Conservation (phyloP, 2,113 vertebrate genomes). For the Scomber japonicus region DNA sequence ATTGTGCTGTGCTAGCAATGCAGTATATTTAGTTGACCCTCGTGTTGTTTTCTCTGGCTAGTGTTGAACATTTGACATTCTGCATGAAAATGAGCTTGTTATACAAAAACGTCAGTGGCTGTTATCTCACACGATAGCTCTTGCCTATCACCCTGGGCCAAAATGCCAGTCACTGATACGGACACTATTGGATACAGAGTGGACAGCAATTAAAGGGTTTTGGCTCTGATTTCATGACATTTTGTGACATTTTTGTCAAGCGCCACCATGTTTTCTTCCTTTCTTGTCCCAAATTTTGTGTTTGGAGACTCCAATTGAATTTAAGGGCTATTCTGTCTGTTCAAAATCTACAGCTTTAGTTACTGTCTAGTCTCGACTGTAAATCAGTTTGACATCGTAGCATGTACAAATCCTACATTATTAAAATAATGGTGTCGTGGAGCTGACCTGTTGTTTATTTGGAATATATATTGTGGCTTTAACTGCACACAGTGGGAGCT, state of each 20-base stretch:
- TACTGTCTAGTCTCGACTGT: too few species aligned
- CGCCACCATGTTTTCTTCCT: background rate
- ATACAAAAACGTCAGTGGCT: slow-evolving; percentile 15
- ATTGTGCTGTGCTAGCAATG: background rate
- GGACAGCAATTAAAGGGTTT: slow-evolving; percentile 33
- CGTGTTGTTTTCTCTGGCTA: slow-evolving; percentile 12
- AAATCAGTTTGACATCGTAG: too few species aligned
- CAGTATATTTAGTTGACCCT: background rate
- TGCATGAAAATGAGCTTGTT: slow-evolving; percentile 55
- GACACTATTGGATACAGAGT: slow-evolving; percentile 35
- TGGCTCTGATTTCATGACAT: slow-evolving; percentile 66
- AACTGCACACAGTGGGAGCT: background rate
- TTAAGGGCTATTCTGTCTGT: background rate
- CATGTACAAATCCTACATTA: too few species aligned
- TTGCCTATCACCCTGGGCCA: slow-evolving; percentile 50
- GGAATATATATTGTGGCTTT: background rate
- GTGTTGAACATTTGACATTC: slow-evolving; percentile 60
- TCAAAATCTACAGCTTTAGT: background rate
- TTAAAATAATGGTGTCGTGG: too few species aligned
- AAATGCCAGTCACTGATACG: slow-evolving; percentile 68
- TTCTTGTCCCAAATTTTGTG: background rate
- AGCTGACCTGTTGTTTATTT: background rate
- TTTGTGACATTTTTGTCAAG: slow-evolving; percentile 71
- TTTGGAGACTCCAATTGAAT: background rate
- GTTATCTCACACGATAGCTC: slow-evolving; percentile 55